phyloP scores from a whole-genome alignment of 2,113 vertebrate species.

The Chlorodrepanis virens region DNA sequence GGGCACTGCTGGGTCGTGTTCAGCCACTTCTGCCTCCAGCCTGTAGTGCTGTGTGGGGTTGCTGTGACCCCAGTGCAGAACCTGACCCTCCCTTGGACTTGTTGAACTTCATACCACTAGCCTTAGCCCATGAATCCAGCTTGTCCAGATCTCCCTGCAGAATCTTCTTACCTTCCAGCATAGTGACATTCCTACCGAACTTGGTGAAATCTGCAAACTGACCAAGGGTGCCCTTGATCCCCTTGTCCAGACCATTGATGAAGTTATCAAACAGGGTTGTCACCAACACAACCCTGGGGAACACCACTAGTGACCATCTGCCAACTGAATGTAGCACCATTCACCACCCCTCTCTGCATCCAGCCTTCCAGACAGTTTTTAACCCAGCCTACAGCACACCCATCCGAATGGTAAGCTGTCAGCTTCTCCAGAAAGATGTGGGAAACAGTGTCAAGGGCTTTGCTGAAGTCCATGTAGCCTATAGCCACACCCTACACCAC shows the following conservation, averaged over 20 bases:
- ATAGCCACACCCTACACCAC: neutral
- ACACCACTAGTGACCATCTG: neutral
- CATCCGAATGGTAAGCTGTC: neutral
- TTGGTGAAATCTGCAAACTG: neutral
- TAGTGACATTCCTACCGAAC: neutral
- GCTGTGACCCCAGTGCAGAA: neutral
- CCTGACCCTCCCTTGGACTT: neutral
- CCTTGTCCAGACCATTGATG: too few species aligned
- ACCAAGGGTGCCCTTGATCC: neutral
- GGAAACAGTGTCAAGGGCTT: neutral
- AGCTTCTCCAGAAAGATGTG: neutral
- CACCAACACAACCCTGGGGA: neutral
- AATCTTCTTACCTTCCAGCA: neutral
- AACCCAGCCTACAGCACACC: accelerated
- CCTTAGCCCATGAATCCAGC: neutral
- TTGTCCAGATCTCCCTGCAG: neutral
- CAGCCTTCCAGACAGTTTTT: neutral
- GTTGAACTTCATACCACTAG: neutral
- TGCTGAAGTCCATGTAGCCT: neutral
- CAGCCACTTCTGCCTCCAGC: neutral
- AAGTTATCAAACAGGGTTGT: neutral
- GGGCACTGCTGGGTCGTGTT: neutral
- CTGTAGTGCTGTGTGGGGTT: neutral
- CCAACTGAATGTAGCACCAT: too few species aligned
- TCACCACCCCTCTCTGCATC: neutral